Evolutionary conservation across 2,113 vertebrate species (phyloP), one percentile per base, ranked within the genome.

Genomic region (Amphiprion percula): DNA sequence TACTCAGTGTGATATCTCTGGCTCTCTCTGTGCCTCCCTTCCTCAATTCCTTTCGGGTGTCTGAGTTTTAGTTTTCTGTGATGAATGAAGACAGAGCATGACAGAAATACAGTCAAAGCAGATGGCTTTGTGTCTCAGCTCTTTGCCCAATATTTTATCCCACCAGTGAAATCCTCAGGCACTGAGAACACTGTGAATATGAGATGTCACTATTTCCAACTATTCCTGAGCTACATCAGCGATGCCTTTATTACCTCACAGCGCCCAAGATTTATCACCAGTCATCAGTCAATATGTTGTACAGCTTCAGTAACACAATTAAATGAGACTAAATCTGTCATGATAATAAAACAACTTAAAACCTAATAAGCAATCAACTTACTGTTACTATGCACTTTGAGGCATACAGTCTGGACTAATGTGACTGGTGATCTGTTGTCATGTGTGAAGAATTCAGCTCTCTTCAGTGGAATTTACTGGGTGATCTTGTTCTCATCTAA

Each of bases 91-190:
- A 85, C 64, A 58, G 79, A 66, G 77, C 52, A 58, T 81, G 82
- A 87, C 82, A 90, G 89, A 82, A 86, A 83, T 53, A 82, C 68
- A 80, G 69, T 82, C 79, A 76, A 85, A 83, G 89, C 79, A 85
- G 77, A 86, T 83, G 85, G 78, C 58, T 83, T 80, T 73, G 77
- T 75, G 82, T 86, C 78, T 86, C 87, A 80, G 59, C 87, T 41
- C 63, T 82, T 88, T 47, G 60, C 77, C 73, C 80, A 41, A 65
- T 78, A 80, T 80, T 84, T 80, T 70, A 80, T 85, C 58, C 58
- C 10, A n/a, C 64, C 73, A 61, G 54, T 70, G 73, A 68, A 68
- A 66, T 68, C 68, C 74, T 72, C 44, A 23, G 79, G 78, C 68
- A 0, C 56, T 15, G 50, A 26, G 41, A 69, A 65, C 21, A 59